These are phyloP conservation scores for Empis livida DNA, from an alignment of 2,888 invertebrate genomes.

Conservation along the genomic window DNA sequence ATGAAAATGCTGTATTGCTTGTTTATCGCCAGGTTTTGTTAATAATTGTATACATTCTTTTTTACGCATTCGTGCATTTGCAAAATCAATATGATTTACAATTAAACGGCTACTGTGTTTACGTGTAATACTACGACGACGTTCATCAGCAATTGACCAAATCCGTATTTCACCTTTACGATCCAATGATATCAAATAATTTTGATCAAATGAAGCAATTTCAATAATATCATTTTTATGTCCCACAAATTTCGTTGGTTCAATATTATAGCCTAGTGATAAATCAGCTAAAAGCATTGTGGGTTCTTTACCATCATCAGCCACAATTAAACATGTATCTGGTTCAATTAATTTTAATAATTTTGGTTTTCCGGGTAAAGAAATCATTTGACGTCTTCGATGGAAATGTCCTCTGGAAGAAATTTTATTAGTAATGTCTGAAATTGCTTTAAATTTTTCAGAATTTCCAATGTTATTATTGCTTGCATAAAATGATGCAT, in stretches of 20 bases:
- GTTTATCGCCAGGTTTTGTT: slow-evolving; percentile 8
- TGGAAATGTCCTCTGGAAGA: slow-evolving; percentile 27
- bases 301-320: slow-evolving; percentile 19
- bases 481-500: too few species aligned
- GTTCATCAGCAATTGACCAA: slow-evolving; percentile 24
- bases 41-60: slow-evolving; percentile 6
- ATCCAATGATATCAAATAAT: slow-evolving; percentile 27
- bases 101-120: slow-evolving; percentile 14
- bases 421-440: background rate
- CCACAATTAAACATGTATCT: slow-evolving; percentile 26
- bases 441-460: too few species aligned
- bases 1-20: slow-evolving; percentile 14
- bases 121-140: slow-evolving; percentile 16
- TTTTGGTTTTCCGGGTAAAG: slow-evolving; percentile 22
- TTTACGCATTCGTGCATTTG: slow-evolving; percentile 3
- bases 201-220: slow-evolving; percentile 23
- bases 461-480: too few species aligned
- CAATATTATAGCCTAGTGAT: slow-evolving; percentile 24
- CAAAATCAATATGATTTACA: slow-evolving; percentile 10
- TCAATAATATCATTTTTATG: slow-evolving; percentile 19
- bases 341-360: slow-evolving; percentile 23
- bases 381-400: slow-evolving; percentile 30
- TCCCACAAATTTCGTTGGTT: slow-evolving; percentile 19
- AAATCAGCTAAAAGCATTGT: slow-evolving; percentile 25
- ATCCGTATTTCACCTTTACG: slow-evolving; percentile 26